Percentiles rank a stretch among this genome's conserved stretches.
Evolutionary conservation across 2,113 vertebrate genomes (phyloP).

Genomic region (Atractosteus spatula): DNA sequence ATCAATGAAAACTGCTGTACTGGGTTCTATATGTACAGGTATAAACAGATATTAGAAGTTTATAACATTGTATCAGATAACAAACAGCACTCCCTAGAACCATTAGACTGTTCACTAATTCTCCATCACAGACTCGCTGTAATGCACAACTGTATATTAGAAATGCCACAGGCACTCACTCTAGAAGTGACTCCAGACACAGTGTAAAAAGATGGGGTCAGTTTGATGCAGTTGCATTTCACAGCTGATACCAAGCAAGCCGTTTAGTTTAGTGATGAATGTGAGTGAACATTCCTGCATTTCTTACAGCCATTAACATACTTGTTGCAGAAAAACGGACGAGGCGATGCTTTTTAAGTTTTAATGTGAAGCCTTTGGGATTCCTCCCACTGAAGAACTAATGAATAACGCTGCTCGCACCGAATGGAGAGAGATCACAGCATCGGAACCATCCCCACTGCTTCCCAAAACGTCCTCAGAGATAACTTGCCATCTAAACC

Average conservation of each 20-base stretch:
- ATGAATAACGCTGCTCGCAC: too few species aligned
- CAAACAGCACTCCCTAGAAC: too few species aligned
- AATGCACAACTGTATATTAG: neutral
- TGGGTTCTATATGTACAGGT: too few species aligned
- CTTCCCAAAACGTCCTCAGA: too few species aligned
- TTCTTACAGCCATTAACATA: neutral
- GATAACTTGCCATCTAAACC: too few species aligned
- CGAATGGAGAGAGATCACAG: too few species aligned
- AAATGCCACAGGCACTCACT: neutral
- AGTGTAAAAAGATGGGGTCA: neutral
- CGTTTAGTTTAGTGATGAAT: neutral
- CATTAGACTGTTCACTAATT: too few species aligned
- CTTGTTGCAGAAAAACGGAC: neutral
- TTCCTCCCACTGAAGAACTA: conserved; percentile 1
- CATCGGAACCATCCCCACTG: too few species aligned
- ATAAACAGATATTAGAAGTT: too few species aligned
- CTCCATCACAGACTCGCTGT: too few species aligned
- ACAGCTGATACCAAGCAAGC: neutral
- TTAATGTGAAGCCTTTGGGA: conserved; percentile 7
- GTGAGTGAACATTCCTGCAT: neutral
- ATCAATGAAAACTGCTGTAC: too few species aligned
- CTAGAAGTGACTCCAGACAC: neutral
- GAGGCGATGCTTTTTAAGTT: neutral
- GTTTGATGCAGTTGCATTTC: neutral
- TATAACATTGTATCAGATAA: too few species aligned